Evolutionary conservation across 2,797 vertebrate species (phyloP), one percentile per base, ranked within the genome.

Genomic region (Calcarius lapponicus): DNA sequence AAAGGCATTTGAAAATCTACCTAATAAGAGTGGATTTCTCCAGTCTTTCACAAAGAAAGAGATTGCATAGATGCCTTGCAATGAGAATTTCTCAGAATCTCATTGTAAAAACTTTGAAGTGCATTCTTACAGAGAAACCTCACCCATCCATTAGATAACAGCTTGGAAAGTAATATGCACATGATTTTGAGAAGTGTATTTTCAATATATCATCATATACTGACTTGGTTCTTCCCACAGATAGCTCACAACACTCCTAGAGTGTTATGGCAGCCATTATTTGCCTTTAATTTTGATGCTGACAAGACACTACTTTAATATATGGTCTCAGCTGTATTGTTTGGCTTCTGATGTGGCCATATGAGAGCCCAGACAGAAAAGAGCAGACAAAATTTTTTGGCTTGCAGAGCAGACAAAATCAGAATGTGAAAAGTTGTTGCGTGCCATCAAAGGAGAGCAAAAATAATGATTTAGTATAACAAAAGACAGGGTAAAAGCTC

Each of bases 301-400:
- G 72, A 86, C 4, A 5, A 73, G 90, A 57, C 14, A 50, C 2
- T 10, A 47, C 14, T 78, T 80, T 6, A 62, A 17, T 45, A 43
- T 1, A 34, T 5, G 34, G 2, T 5, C 26, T 43, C 0, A 2
- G n/a, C 5, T n/a, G 5, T 7, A 24, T 5, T 1, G 0, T 20
- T 4, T 13, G 22, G 31, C 26, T 10, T 54, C 24, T 1, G 1
- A 1, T 20, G 26, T 21, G n/a, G 15, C 24, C 4, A 2, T 8
- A 48, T 60, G 60, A 67, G 29, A 71, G 43, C 28, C 13, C 42
- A 67, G 24, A 56, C 13, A 54, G 31, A 54, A 54, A 60, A 20
- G 22, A 87, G n/a, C 1, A 3, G 6, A 47, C 2, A 72, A 58
- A 75, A 50, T n/a, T 45, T 45, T 45, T 45, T 45, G 45, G 21